Percentiles rank a stretch among this genome's conserved stretches.
Evolutionary conservation across 2,797 vertebrate species (phyloP).

Genomic region (Microchirus variegatus): DNA sequence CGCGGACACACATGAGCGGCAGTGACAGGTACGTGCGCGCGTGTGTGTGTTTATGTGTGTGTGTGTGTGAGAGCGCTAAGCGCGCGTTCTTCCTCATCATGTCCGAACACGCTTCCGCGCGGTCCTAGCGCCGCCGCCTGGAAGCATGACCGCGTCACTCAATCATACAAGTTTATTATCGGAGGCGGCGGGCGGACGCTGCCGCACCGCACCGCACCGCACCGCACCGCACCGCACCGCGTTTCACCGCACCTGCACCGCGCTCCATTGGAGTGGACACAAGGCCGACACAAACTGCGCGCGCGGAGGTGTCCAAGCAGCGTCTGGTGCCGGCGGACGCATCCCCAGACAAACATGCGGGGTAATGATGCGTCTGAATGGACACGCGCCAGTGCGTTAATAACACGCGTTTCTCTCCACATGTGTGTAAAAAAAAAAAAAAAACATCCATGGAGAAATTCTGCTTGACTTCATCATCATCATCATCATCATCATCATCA

Average conservation of each 20-base stretch:
- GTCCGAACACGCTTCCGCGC: constrained; percentile 37
- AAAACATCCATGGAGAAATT: not conserved
- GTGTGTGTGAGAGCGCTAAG: not conserved
- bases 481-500: too few relatives aligned
- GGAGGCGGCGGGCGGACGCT: constrained; percentile 43
- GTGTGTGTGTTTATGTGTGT: not conserved
- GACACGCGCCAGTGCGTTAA: too few relatives aligned
- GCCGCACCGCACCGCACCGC: constrained; percentile 32
- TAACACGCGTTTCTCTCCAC: too few relatives aligned
- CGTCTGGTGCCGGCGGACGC: too few relatives aligned
- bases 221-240: not conserved
- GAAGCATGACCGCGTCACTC: constrained; percentile 53
- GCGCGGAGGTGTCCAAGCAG: too few relatives aligned
- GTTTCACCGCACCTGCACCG: not conserved
- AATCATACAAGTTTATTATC: constrained; percentile 65
- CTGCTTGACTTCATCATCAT: not conserved
- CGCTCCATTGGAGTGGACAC: too few relatives aligned
- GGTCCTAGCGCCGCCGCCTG: constrained; percentile 60
- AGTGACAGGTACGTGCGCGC: constrained; percentile 42
- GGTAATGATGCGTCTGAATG: too few relatives aligned
- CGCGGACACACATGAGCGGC: not conserved
- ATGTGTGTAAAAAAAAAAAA: not conserved
- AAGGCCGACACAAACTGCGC: too few relatives aligned
- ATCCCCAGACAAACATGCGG: too few relatives aligned
- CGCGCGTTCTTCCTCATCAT: constrained; percentile 9